phyloP scores from a whole-genome alignment of 2,113 vertebrate genomes.

The Phalacrocorax carbo region DNA sequence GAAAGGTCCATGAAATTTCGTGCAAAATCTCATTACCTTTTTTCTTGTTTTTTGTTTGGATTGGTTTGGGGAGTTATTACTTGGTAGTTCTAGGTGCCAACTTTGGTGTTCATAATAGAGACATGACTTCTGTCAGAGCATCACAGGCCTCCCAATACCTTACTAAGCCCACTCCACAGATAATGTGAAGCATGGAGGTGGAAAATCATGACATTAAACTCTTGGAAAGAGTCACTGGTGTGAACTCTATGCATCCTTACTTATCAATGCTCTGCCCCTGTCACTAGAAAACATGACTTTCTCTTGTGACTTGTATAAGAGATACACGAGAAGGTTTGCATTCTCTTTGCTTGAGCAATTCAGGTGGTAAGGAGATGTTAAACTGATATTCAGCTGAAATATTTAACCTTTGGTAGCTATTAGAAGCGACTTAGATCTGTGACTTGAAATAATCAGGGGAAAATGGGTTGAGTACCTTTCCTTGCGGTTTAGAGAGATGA shows the following conservation, averaged over 20 bases:
- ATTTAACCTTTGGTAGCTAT: neutral
- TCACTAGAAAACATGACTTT: neutral
- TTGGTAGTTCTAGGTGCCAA: neutral
- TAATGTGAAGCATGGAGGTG: neutral
- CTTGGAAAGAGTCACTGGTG: neutral
- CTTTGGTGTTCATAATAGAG: neutral
- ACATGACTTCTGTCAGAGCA: neutral
- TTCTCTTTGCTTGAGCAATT: neutral
- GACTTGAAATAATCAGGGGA: neutral
- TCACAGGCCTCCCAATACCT: neutral
- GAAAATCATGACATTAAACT: neutral
- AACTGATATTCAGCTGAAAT: neutral
- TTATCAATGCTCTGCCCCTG: neutral
- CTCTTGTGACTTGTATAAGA: neutral
- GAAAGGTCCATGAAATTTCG: conserved; percentile 5
- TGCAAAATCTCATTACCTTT: conserved; percentile 36
- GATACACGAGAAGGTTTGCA: neutral
- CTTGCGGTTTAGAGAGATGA: neutral
- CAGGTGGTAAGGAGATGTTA: neutral
- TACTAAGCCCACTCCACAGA: neutral
- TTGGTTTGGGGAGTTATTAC: neutral
- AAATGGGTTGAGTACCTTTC: neutral
- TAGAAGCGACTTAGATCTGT: neutral
- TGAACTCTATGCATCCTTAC: neutral
- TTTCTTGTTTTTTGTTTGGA: neutral